Percentiles rank a stretch among this genome's conserved stretches.
Conservation (phyloP, 2,888 invertebrate species). For the Drosophila borealis region DNA sequence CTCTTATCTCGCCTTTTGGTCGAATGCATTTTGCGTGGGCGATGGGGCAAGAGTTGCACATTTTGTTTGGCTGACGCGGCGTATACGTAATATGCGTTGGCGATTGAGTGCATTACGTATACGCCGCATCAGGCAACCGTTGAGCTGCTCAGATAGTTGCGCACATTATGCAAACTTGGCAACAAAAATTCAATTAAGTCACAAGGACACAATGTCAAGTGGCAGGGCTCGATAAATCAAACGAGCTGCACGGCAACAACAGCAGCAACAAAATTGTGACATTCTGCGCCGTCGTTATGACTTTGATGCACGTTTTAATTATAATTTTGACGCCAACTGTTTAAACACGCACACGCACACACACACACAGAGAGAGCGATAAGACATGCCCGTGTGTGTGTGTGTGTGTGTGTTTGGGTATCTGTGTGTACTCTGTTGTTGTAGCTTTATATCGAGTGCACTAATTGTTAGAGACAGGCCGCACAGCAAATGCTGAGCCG, state of each 20-base stretch:
- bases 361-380: slow-evolving; percentile 34
- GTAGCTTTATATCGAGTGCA: slow-evolving; percentile 56
- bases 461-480: slow-evolving; percentile 56
- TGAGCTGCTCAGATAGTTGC: slow-evolving; percentile 22
- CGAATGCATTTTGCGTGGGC: slow-evolving; percentile 26
- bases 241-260: slow-evolving; percentile 12
- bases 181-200: slow-evolving; percentile 80
- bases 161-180: slow-evolving; percentile 77
- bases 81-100: slow-evolving; percentile 54
- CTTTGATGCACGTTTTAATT: slow-evolving; percentile 82
- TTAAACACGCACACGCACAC: slow-evolving; percentile 65
- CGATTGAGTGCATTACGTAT: slow-evolving; percentile 59
- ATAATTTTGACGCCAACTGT: slow-evolving; percentile 82
- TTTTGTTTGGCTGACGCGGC: slow-evolving; percentile 52
- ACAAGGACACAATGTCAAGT: slow-evolving; percentile 76
- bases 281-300: slow-evolving; percentile 72
- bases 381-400: slow-evolving; percentile 27
- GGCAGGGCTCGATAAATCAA: slow-evolving; percentile 58
- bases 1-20: slow-evolving; percentile 33
- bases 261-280: slow-evolving; percentile 64
- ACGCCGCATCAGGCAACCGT: slow-evolving; percentile 46
- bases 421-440: slow-evolving; percentile 36
- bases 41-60: not conserved
- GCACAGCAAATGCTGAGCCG: slow-evolving; percentile 48
- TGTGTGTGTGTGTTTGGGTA: slow-evolving; percentile 17